Evolutionary conservation across 1,140 invertebrate species (phyloP).

Genomic region (Hesperophylax magnus): DNA sequence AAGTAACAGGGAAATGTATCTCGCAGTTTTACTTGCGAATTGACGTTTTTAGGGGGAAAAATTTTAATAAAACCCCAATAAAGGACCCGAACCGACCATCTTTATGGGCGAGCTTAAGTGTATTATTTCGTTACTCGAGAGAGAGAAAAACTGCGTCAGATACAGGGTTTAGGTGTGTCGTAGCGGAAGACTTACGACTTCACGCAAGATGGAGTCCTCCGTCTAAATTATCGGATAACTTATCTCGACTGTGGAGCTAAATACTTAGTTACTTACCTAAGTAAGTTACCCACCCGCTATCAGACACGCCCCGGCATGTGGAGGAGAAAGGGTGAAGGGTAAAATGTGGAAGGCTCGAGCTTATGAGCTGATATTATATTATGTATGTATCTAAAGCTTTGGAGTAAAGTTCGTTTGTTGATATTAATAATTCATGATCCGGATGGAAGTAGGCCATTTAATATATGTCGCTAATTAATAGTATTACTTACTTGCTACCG

Average conservation of each 20-base stretch:
- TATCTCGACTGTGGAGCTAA: constrained; percentile 13
- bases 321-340: too few species aligned
- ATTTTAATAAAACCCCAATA: constrained; percentile 38
- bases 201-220: constrained; percentile 23
- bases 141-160: constrained; percentile 22
- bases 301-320: too few species aligned
- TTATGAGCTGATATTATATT: too few species aligned
- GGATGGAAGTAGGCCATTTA: too few species aligned
- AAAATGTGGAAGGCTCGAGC: too few species aligned
- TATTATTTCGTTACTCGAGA: constrained; percentile 23
- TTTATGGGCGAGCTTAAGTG: constrained; percentile 32
- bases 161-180: constrained; percentile 28
- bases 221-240: constrained; percentile 36
- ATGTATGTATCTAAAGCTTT: too few species aligned
- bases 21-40: constrained; percentile 34
- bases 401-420: too few species aligned
- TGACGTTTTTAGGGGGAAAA: background rate
- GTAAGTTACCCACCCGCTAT: background rate
- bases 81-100: constrained; percentile 15
- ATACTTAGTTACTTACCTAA: constrained; percentile 15
- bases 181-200: constrained; percentile 21
- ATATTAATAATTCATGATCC: too few species aligned
- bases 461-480: too few species aligned
- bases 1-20: constrained; percentile 16
- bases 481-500: too few species aligned